Evolutionary conservation across 2,113 vertebrate genomes (phyloP), one percentile per base, ranked within the genome.

Genomic region (Falcunculus frontatus): DNA sequence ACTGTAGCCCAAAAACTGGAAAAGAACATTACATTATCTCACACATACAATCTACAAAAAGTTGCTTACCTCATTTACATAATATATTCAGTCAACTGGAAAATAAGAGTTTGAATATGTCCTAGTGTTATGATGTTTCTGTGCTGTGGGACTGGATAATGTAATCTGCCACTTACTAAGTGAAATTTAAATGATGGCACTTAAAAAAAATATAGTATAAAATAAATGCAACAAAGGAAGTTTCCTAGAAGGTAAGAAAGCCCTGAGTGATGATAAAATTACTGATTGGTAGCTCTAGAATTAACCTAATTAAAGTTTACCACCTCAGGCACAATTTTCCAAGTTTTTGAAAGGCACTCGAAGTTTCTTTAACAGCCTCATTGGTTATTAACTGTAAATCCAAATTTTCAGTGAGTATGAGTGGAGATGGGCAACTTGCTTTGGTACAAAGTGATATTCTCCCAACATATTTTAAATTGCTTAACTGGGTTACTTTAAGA

Each of bases 21-120:
- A 98, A 98, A 98, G 97, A 98, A 98, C 98, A 98, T 98, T 98
- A 98, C 98, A 98, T 98, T 98, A 98, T 98, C 97, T 98, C 98
- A 98, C 98, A 98, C 97, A 96, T 98, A 98, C 98, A 98, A 97
- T 97, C 98, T 98, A 98, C 98, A 98, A 98, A 98, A 98, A 97
- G 95, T 98, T 98, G 97, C 98, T 98, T 98, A 98, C 97, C 96
- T 98, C 97, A 98, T 98, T 98, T 98, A 98, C 98, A 98, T 98
- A 98, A 98, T 98, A 97, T 98, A 98, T 98, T 97, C 97, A 98
- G 96, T 98, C 96, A 95, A 98, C 97, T 97, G 97, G 97, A 98
- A 98, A 98, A 98, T 96, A 98, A 98, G 97, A 95, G 89, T 93
- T 97, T 95, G 94, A 97, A 88, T 97, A 96, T 97, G 91, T 98